Evolutionary conservation across 2,888 invertebrate genomes (phyloP).

Genomic region (Aphodius sticticus): DNA sequence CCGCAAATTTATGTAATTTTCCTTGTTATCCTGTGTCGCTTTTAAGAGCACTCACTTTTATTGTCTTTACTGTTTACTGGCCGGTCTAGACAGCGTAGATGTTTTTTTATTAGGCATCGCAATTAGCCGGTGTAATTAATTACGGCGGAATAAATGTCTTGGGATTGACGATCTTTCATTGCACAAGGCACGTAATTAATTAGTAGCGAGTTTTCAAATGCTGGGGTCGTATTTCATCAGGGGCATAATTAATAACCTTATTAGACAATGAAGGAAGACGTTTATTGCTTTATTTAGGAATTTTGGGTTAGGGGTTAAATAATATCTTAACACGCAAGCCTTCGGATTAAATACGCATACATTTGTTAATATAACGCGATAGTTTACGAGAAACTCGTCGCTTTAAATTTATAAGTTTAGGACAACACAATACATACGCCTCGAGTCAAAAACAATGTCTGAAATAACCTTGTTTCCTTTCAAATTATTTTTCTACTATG

Average conservation of each 20-base stretch:
- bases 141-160: neutral
- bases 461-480: too few species aligned
- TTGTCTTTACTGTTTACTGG: neutral
- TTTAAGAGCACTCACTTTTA: neutral
- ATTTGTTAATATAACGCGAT: too few species aligned
- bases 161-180: slow-evolving; percentile 4
- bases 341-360: too few species aligned
- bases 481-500: too few species aligned
- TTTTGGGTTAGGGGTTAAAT: neutral
- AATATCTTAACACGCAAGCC: neutral
- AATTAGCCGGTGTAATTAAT: neutral
- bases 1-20: neutral
- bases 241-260: neutral
- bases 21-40: neutral
- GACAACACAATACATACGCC: too few species aligned
- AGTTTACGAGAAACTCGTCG: too few species aligned
- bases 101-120: neutral
- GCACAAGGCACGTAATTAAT: neutral
- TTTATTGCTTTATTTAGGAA: slow-evolving; percentile 4
- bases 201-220: neutral
- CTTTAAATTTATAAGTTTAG: too few species aligned
- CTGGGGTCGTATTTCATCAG: neutral
- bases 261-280: neutral
- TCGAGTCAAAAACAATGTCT: too few species aligned
- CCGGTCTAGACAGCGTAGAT: neutral